Base-by-base conservation (phyloP, 1,140 invertebrate species). In the Lepidurus arcticus region DNA sequence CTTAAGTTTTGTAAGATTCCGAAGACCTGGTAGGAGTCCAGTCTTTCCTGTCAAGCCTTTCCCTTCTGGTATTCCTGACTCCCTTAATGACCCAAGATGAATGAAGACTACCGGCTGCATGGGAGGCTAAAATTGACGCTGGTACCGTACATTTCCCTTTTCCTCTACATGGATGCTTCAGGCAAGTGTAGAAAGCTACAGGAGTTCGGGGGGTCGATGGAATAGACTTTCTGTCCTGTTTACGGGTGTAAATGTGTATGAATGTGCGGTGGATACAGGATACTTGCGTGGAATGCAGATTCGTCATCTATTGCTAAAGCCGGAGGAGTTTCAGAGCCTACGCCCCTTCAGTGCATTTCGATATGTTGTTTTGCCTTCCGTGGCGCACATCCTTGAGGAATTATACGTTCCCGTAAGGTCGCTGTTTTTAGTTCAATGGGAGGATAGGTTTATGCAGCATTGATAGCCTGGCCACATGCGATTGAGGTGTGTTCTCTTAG, bases 81-180 rank as follows among this genome's bases (percentile, higher is more conserved):
- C 13, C 34, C n/a, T 65, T 65, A 65, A 65, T 65, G 53, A 65
- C 53, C n/a, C 53, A 21, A 65, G 53, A 65, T 65, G 21, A 65
- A 65, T 65, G 53, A 65, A 65, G 45, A 3, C 34, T 34, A 34
- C 34, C 34, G 26, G 34, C 34, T 34, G 34, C 34, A 34, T 34
- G 34, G 2, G 34, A 34, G 34, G 34, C 34, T 34, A 3, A 34
- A 34, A 34, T 4, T 3, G 26, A 34, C 2, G 26, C 34, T 34
- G 4, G 4, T 34, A 4, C 34, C 34, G 2, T 34, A 34, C 2
- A 34, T 34, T 34, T 34, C 34, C 4, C 4, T 34, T 34, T 34
- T 34, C 34, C 34, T 4, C 34, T 34, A 4, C 4, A 34, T 4
- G 34, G 34, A 34, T 3, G 34, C 4, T 34, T 34, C 34, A 34